These are phyloP conservation scores for Noctilio leporinus DNA, from an alignment of 2,113 vertebrate species.

Conservation along the genomic window DNA sequence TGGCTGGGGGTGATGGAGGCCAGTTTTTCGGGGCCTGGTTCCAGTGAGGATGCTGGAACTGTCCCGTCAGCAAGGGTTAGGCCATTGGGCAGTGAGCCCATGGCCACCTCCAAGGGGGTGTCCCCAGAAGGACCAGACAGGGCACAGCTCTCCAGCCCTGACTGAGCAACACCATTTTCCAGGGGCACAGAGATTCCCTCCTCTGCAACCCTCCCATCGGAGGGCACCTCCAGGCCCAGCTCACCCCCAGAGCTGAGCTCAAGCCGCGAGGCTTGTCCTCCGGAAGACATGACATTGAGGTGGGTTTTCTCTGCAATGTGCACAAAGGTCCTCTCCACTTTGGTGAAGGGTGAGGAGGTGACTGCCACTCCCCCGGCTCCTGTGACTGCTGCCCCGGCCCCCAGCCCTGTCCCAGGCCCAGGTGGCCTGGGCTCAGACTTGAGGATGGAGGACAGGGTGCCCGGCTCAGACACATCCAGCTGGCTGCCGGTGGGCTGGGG, in stretches of 20 bases:
- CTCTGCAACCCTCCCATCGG: conserved; percentile 62
- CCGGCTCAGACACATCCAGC: conserved; percentile 87
- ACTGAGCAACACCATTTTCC: conserved; percentile 70
- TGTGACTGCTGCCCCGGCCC: not conserved
- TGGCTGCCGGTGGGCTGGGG: conserved; percentile 82
- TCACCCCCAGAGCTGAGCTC: conserved; percentile 59
- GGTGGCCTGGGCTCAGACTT: conserved; percentile 87
- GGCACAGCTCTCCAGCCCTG: conserved; percentile 69
- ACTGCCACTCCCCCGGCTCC: conserved; percentile 53
- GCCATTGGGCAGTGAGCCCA: conserved; percentile 65
- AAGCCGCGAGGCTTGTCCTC: conserved; percentile 78
- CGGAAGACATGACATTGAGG: conserved; percentile 94
- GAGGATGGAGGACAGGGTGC: conserved; percentile 87
- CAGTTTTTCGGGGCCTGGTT: conserved; percentile 38
- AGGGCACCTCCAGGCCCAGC: conserved; percentile 72
- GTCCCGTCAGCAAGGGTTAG: not conserved
- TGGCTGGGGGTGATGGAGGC: conserved; percentile 20
- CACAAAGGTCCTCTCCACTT: conserved; percentile 95
- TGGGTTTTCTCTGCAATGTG: conserved; percentile 96
- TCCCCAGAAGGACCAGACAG: conserved; percentile 57
- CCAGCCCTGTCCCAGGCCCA: conserved; percentile 70
- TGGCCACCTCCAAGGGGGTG: conserved; percentile 53
- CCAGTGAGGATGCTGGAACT: conserved; percentile 7
- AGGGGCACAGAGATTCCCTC: conserved; percentile 55
- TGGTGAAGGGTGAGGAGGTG: conserved; percentile 93